These are phyloP conservation scores for Drosophila triauraria DNA, from an alignment of 1,140 invertebrate genomes.

Conservation along the genomic window DNA sequence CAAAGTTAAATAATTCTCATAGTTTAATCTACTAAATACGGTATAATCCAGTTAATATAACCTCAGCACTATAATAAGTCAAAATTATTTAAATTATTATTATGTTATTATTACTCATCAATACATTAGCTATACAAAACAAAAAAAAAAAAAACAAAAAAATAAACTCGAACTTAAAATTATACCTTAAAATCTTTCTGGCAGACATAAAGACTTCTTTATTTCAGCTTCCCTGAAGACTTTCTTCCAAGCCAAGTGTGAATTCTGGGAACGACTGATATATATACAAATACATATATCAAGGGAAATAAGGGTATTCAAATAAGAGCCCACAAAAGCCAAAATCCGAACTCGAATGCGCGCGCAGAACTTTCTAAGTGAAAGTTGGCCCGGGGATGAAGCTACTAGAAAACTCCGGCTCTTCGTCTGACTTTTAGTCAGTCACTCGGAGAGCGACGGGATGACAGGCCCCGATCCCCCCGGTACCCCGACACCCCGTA, in stretches of 20 bases:
- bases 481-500: conserved; percentile 6
- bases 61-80: neutral
- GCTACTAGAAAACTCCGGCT: conserved; percentile 71
- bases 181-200: neutral
- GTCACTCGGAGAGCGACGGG: conserved; percentile 46
- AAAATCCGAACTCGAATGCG: conserved; percentile 52
- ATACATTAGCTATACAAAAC: neutral
- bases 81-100: neutral
- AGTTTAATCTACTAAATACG: too few relatives aligned
- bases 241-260: conserved; percentile 1
- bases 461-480: conserved; percentile 19
- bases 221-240: neutral
- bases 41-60: neutral
- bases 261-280: conserved; percentile 1
- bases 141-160: neutral
- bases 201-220: neutral
- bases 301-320: conserved; percentile 34
- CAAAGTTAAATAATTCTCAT: too few relatives aligned
- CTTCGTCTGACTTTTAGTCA: conserved; percentile 47
- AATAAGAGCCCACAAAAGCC: conserved; percentile 30
- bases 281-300: too few relatives aligned
- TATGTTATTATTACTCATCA: neutral
- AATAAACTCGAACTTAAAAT: neutral
- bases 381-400: conserved; percentile 67
- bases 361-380: conserved; percentile 83